Evolutionary conservation across 2,113 vertebrate genomes (phyloP).

Genomic region (Micronycteris hirsuta): DNA sequence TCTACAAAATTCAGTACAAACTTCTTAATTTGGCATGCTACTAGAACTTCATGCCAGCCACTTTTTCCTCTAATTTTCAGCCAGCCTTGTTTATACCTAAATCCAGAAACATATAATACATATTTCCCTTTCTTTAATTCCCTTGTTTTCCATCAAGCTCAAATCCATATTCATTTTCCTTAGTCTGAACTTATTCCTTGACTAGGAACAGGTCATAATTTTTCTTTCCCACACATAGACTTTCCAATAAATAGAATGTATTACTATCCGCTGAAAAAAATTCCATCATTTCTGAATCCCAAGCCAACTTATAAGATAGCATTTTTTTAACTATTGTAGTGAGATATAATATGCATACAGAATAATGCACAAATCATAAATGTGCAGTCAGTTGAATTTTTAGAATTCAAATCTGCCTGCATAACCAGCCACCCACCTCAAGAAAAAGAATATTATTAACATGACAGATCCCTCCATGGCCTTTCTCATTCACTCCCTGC

Average conservation of each 20-base stretch:
- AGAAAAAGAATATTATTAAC: not conserved
- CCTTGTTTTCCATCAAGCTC: not conserved
- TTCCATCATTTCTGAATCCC: not conserved
- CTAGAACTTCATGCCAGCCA: not conserved
- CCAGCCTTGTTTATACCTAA: not conserved
- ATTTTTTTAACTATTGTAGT: not conserved
- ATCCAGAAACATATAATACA: not conserved
- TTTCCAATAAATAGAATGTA: slow-evolving; percentile 3
- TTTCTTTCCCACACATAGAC: not conserved
- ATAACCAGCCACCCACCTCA: not conserved
- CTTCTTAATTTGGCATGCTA: not conserved
- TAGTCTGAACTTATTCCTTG: not conserved
- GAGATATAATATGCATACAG: not conserved
- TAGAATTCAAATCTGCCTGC: not conserved
- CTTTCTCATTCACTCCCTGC: not conserved
- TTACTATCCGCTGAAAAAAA: not conserved
- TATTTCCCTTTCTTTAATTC: not conserved
- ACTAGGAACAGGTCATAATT: not conserved
- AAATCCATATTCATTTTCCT: slow-evolving; percentile 26
- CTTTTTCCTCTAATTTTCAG: not conserved
- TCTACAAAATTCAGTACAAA: not conserved
- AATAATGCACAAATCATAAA: not conserved
- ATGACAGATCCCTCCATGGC: accelerated
- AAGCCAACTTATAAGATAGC: not conserved
- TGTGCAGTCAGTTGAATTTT: not conserved